A percentile compares a stretch with the other conserved stretches of the same genome.
phyloP scores from a whole-genome alignment of 2,888 invertebrate species.

The Drosophila pseudotakahashii region DNA sequence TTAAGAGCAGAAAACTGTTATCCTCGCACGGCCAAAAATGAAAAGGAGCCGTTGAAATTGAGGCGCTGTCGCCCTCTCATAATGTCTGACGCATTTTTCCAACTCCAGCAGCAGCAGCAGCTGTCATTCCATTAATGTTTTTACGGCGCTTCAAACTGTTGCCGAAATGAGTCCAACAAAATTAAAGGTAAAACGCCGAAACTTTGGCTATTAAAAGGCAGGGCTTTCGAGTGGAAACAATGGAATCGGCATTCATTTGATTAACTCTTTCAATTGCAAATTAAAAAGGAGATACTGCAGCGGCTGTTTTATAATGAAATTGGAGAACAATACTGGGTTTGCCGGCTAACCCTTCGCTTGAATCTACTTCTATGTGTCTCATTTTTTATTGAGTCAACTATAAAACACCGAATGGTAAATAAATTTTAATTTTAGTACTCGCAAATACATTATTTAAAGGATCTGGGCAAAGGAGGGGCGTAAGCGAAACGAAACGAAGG shows the following conservation, averaged over 20 bases:
- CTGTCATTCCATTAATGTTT: conserved; percentile 65
- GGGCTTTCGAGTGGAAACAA: conserved; percentile 48
- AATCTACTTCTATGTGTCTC: conserved; percentile 18
- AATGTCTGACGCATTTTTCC: conserved; percentile 56
- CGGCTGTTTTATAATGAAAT: conserved; percentile 6
- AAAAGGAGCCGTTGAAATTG: conserved; percentile 40
- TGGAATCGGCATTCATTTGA: conserved; percentile 65
- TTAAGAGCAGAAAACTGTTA: conserved; percentile 57
- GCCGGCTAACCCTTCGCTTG: conserved; percentile 21
- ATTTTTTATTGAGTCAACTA: conserved; percentile 51
- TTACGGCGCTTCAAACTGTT: conserved; percentile 69
- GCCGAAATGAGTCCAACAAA: conserved; percentile 52
- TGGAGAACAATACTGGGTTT: conserved; percentile 24
- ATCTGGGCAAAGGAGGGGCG: background rate
- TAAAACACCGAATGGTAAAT: conserved; percentile 55
- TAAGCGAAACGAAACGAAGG: conserved; percentile 5
- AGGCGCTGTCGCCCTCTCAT: conserved; percentile 52
- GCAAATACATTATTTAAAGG: conserved; percentile 67
- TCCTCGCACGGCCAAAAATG: conserved; percentile 10
- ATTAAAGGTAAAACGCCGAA: conserved; percentile 62
- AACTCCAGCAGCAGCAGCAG: conserved; percentile 42
- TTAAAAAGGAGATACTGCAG: conserved; percentile 48
- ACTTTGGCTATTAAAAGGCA: conserved; percentile 37
- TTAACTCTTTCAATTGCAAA: conserved; percentile 70
- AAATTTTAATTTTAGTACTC: conserved; percentile 70